Percentiles rank a stretch among this genome's conserved stretches.
These are phyloP conservation scores for Cercopithecus mona DNA, from an alignment of 2,113 vertebrate genomes.

Conservation along the genomic window DNA sequence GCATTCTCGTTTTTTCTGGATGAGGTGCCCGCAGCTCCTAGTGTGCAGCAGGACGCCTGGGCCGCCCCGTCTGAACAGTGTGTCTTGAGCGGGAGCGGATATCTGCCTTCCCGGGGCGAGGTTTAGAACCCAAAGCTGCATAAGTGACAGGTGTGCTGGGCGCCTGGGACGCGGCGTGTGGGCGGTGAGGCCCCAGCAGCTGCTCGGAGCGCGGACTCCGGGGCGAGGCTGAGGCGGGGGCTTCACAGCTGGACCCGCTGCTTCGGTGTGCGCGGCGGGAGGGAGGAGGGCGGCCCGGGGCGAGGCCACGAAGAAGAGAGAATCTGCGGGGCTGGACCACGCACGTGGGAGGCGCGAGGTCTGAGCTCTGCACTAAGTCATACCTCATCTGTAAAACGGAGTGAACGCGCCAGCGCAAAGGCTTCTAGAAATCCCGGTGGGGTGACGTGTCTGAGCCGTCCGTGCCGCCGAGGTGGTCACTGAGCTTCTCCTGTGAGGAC, in stretches of 20 bases:
- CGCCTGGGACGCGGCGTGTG: background rate
- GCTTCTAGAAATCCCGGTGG: no score
- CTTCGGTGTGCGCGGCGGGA: no score
- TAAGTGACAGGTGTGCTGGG: background rate
- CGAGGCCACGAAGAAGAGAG: background rate
- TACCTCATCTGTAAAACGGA: background rate
- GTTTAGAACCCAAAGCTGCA: background rate
- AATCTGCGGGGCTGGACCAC: background rate
- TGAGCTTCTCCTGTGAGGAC: background rate
- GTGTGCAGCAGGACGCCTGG: background rate
- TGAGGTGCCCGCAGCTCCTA: background rate
- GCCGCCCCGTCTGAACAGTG: background rate
- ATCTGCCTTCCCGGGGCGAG: background rate
- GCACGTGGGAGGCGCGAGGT: background rate
- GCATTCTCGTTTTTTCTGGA: background rate
- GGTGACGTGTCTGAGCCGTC: no score
- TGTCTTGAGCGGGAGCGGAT: background rate
- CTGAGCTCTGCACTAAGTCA: background rate
- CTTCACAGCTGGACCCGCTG: background rate
- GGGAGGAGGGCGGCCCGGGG: background rate
- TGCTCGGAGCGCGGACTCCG: rapidly evolving
- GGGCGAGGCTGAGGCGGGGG: background rate
- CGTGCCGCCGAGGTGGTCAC: no score
- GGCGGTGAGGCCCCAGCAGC: background rate
- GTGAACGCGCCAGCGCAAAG: background rate